A percentile compares a stretch with the other conserved stretches of the same genome.
These are phyloP conservation scores for Microchirus variegatus DNA, from an alignment of 2,797 vertebrate species.

Conservation along the genomic window DNA sequence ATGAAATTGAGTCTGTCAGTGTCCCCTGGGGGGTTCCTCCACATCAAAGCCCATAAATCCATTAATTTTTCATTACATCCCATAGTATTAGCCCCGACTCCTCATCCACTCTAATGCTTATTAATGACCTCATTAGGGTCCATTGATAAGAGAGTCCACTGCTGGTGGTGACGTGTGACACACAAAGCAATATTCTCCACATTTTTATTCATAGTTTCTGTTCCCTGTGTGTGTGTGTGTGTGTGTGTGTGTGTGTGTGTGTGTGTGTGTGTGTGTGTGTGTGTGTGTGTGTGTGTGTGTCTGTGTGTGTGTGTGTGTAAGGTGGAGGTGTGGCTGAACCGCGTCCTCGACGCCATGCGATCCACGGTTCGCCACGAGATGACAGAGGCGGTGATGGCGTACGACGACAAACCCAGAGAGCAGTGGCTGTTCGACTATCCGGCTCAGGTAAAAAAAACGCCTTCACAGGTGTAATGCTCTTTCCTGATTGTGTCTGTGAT, in stretches of 20 bases:
- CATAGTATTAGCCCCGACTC: conserved; percentile 57
- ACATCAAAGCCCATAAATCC: conserved; percentile 66
- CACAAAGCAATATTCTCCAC: conserved; percentile 16
- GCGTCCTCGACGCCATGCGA: conserved; percentile 87
- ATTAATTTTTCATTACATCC: conserved; percentile 67
- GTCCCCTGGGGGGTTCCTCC: conserved; percentile 43
- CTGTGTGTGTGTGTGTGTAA: conserved; percentile 48
- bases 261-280: conserved; percentile 5
- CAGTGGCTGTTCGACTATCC: conserved; percentile 98
- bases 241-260: conserved; percentile 6
- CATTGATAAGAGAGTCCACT: conserved; percentile 52
- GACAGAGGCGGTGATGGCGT: conserved; percentile 84
- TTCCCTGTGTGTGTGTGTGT: conserved; percentile 4
- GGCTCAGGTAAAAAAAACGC: conserved; percentile 88
- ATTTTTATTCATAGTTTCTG: background rate
- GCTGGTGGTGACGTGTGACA: conserved; percentile 32
- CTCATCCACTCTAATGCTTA: conserved; percentile 64
- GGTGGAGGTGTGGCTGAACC: conserved; percentile 93
- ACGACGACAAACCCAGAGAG: conserved; percentile 93
- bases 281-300: conserved; percentile 7
- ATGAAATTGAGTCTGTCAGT: conserved; percentile 43
- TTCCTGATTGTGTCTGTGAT: too few relatives aligned
- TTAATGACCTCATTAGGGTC: conserved; percentile 69
- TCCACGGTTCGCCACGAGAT: conserved; percentile 88
- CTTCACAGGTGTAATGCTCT: too few relatives aligned